Evolutionary conservation across 2,888 invertebrate genomes (phyloP), one percentile per base, ranked within the genome.

Genomic region (Myathropa florea): DNA sequence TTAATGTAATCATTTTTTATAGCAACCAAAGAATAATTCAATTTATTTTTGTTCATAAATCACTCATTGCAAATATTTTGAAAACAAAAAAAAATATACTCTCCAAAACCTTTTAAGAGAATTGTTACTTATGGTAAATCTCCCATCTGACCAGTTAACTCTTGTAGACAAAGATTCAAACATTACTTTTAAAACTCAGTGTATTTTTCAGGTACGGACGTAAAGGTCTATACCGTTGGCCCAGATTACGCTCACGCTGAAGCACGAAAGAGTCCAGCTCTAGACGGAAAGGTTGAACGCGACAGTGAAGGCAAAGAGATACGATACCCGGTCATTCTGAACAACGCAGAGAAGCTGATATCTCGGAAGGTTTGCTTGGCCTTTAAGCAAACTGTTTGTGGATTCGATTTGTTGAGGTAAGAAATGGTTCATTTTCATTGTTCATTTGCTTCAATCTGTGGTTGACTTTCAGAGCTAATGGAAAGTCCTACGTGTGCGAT

Each of bases 161-260:
- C 72, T 83, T 68, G 61, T 77, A 79, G 88, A 86, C 89, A 89
- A 90, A 91, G 91, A 91, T 91, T 91, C 91, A 91, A 91, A 91
- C 91, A 92, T 92, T 91, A 92, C 91, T 92, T 92, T 92, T 92
- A 92, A 92, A 92, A 91, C 92, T 92, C 90, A 92, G 92, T 92
- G 83, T 92, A 92, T 89, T 91, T 92, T 92, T 88, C 92, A 96
- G 97, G 95, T 89, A 95, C 95, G 63, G 95, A 95, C 89, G 95
- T 95, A 63, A 95, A 96, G 93, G 99, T 99, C 28, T 99, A 99
- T 93, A 99, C 99, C 0, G 99, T 99, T 30, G 99, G 99, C 0
- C 99, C 99, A 0, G 99, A 99, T 93, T 99, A 99, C 93, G 99
- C 99, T 3, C 99, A 99, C 93, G 99, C 99, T 0, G 99, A 99